Evolutionary conservation across 2,888 invertebrate species (phyloP).

Genomic region (Onthophagus sagittarius): DNA sequence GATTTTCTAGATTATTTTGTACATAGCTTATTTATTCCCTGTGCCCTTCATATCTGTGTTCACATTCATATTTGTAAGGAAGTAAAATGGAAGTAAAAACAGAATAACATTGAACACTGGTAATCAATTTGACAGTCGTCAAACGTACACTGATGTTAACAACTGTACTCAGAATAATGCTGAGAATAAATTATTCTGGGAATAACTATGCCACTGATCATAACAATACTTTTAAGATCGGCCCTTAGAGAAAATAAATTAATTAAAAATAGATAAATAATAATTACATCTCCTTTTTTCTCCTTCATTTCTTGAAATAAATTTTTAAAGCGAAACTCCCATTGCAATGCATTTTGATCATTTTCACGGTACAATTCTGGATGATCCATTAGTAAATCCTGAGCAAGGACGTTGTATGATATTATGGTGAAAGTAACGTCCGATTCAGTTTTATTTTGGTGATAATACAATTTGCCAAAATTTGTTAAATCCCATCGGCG

Average conservation of each 20-base stretch:
- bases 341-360: constrained; percentile 57
- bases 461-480: constrained; percentile 24
- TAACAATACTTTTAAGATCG: no score
- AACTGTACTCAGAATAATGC: no score
- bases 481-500: constrained; percentile 25
- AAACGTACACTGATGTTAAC: no score
- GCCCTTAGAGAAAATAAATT: not conserved
- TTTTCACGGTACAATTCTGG: constrained; percentile 67
- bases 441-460: constrained; percentile 23
- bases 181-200: no score
- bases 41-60: no score
- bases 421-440: constrained; percentile 63
- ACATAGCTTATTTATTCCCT: no score
- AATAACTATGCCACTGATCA: no score
- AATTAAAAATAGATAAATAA: constrained; percentile 20
- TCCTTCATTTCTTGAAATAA: constrained; percentile 57
- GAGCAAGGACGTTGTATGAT: constrained; percentile 87
- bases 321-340: constrained; percentile 63
- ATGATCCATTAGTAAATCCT: constrained; percentile 72
- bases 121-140: no score
- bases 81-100: no score
- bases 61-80: no score
- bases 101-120: no score
- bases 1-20: no score
- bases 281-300: constrained; percentile 58